Evolutionary conservation across 2,888 invertebrate genomes (phyloP), one percentile per base, ranked within the genome.

Genomic region (Pyrrhia umbra): DNA sequence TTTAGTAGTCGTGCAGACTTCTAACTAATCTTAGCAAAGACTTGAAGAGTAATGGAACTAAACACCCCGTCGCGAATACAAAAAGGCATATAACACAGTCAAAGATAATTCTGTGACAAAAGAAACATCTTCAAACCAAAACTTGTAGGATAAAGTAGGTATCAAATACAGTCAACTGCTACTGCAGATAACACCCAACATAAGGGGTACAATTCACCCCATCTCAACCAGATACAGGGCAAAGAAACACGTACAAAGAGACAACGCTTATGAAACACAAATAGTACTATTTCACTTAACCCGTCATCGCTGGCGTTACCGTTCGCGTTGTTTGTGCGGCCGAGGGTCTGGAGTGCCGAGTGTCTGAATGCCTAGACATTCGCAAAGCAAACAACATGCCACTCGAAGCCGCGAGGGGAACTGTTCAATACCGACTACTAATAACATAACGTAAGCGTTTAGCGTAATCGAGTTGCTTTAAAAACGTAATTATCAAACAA

Each of bases 251-350:
- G 40, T 34, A 20, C 23, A 57, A 61, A 37, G 60, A 70, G 52
- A 65, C 57, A 61, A 42, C 42, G 46, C 34, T 65, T 62, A 66
- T 66, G 57, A 60, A 64, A 70, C 59, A 60, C 62, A 70, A 77
- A 79, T 76, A 79, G 77, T 80, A 61, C 45, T 64, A 56, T 77
- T 68, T 80, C 73, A 70, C 58, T 72, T 75, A 81, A 80, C 72
- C 79, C 81, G 57, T 69, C 65, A 70, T 56, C 43, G 37, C 42
- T 23, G 40, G 6, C 34, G 46, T 51, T 59, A 63, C 55, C 23
- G 47, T 39, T 50, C 58, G 60, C 62, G 59, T 40, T 63, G 70
- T 73, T 73, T 67, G 55, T 59, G 65, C 55, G 57, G 70, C 62
- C 59, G 55, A 65, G 71, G 79, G 70, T 67, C 79, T 76, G 54